Conservation (phyloP, 2,888 invertebrate species). For the Neria commutata region DNA sequence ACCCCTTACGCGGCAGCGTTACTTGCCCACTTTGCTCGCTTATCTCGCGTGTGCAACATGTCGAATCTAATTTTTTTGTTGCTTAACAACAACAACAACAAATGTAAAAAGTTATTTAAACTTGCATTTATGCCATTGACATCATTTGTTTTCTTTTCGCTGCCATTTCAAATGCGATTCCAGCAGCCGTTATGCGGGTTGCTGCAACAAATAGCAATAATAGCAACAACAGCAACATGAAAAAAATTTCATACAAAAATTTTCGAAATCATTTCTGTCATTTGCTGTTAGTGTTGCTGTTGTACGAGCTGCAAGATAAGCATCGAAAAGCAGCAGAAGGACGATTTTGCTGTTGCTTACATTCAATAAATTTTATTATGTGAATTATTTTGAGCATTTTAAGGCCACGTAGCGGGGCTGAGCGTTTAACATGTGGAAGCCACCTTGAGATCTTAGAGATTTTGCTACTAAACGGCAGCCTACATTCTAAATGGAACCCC, state of each 20-base stretch:
- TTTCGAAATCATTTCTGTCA: background rate
- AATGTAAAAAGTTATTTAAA: background rate
- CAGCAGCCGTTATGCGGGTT: conserved; percentile 25
- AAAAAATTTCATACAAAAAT: no score
- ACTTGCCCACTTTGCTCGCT: background rate
- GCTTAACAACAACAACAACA: conserved; percentile 1
- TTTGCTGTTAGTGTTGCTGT: conserved; percentile 2
- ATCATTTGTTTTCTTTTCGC: background rate
- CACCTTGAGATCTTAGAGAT: background rate
- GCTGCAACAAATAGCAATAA: no score
- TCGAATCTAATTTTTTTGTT: conserved; percentile 43
- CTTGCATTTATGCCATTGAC: background rate
- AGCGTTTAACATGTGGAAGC: conserved; percentile 3
- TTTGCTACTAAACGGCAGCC: no score
- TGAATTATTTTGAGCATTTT: conserved; percentile 39
- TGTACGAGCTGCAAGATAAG: conserved; percentile 13
- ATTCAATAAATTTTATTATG: conserved; percentile 30
- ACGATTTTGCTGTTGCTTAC: conserved; percentile 5
- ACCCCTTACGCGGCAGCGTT: no score
- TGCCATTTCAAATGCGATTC: no score
- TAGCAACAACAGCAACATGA: no score
- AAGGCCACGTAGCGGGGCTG: no score
- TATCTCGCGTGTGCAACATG: conserved; percentile 36
- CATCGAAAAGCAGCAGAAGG: background rate
- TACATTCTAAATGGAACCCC: no score